Evolutionary conservation across 2,113 vertebrate genomes (phyloP), one percentile per base, ranked within the genome.

Genomic region (Labrus mixtus): DNA sequence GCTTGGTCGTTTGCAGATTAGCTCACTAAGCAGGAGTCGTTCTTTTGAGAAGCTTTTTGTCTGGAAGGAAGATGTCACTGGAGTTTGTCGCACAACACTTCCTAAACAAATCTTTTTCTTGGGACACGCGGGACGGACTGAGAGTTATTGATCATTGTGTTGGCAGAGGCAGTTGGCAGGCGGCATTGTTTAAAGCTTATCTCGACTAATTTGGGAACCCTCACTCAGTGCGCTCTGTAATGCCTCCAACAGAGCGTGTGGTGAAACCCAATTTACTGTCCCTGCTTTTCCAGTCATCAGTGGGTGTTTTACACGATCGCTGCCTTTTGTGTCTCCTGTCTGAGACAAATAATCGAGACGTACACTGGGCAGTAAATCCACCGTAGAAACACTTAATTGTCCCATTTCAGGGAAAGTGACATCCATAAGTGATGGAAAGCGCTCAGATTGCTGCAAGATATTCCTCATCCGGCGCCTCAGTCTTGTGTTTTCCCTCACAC

Each of bases 401-500:
- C 17, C 37, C 25, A 61, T 10, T 74, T 70, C 78, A 73, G 13
- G 69, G 62, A 70, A 55, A 75, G 9, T 41, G 59, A 59, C 62
- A 54, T 68, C 43, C 55, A 36, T 69, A 58, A 81, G 57, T 61
- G 22, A 72, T 33, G 22, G 46, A 60, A 76, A 75, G 56, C 67
- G 77, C 58, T 61, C 8, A 67, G 58, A 70, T 56, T 2, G 4
- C 22, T 73, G 10, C 20, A 19, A 53, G 19, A 50, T 81, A 66
- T 71, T 51, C 48, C 70, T 78, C 68, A 45, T 45, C 45, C 59
- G 73, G 74, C 5, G 29, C 73, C 51, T 79, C 50, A 0, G 61
- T 69, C 41, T 68, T 68, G 51, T 82, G 51, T 82, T 79, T 88
- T 67, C 41, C 48, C 23, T 71, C 57, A 62, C 50, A 73, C 62